Conservation (phyloP, 2,888 invertebrate genomes). For the Nasonovia ribisnigri region DNA sequence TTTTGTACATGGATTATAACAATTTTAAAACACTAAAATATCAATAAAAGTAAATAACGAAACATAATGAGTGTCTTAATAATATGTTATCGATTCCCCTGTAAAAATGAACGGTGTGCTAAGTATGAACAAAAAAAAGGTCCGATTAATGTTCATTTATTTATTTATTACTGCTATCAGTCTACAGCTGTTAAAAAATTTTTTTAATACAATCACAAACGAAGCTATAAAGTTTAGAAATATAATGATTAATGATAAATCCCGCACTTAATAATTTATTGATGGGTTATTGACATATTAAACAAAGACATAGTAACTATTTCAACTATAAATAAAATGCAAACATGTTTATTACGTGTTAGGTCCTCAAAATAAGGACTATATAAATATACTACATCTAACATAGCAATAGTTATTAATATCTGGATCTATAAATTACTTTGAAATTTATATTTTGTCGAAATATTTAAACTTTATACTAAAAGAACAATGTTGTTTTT, state of each 20-base stretch:
- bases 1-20: too few relatives aligned
- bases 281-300: neutral
- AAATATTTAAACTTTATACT: too few relatives aligned
- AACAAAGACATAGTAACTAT: neutral
- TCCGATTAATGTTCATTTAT: neutral
- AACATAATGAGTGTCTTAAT: too few relatives aligned
- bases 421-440: too few relatives aligned
- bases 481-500: too few relatives aligned
- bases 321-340: neutral
- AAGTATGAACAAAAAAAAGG: too few relatives aligned
- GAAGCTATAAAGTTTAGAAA: neutral
- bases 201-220: neutral
- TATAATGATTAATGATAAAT: neutral
- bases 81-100: too few relatives aligned
- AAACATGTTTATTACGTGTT: neutral
- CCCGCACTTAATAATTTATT: neutral
- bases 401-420: neutral
- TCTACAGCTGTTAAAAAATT: neutral
- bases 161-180: neutral
- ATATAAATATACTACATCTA: neutral
- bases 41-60: too few relatives aligned
- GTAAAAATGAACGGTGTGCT: too few relatives aligned
- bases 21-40: too few relatives aligned
- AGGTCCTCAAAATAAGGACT: neutral
- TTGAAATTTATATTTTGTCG: too few relatives aligned